Percentiles rank a stretch among this genome's conserved stretches.
Evolutionary conservation across 2,797 vertebrate species (phyloP).

Genomic region (Eidolon dupreanum): DNA sequence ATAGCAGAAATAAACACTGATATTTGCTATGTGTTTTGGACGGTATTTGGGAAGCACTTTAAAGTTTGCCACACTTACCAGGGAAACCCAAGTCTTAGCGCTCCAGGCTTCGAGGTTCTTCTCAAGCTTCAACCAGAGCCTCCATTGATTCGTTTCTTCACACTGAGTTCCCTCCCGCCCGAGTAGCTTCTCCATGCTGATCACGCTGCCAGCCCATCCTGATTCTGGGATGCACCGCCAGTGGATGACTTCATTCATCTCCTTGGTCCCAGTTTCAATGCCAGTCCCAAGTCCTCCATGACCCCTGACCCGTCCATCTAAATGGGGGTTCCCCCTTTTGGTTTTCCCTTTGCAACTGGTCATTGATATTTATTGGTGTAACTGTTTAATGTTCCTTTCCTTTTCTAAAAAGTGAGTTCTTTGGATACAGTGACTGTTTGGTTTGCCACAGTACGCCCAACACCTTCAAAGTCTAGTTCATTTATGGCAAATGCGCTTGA

Average conservation of each 20-base stretch:
- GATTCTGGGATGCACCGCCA: neutral
- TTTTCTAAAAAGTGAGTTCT: neutral
- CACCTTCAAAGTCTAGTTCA: neutral
- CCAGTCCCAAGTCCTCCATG: fast-evolving
- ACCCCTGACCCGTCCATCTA: too few relatives aligned
- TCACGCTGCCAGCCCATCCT: too few relatives aligned
- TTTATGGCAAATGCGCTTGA: neutral
- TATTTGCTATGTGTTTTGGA: neutral
- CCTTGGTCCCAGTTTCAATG: neutral
- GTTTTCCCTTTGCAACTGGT: neutral
- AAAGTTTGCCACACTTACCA: neutral
- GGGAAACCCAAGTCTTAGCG: neutral
- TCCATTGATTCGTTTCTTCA: neutral
- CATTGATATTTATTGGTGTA: neutral
- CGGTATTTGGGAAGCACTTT: neutral
- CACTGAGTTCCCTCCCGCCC: too few relatives aligned
- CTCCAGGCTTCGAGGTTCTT: neutral
- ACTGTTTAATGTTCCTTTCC: neutral
- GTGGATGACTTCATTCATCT: neutral
- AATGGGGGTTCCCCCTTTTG: neutral
- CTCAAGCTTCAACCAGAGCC: neutral
- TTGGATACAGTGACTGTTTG: neutral
- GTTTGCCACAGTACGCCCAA: fast-evolving
- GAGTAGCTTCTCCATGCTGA: fast-evolving
- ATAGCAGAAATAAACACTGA: too few relatives aligned